These are phyloP conservation scores for Anhinga anhinga DNA, from an alignment of 2,113 vertebrate genomes.

Conservation along the genomic window DNA sequence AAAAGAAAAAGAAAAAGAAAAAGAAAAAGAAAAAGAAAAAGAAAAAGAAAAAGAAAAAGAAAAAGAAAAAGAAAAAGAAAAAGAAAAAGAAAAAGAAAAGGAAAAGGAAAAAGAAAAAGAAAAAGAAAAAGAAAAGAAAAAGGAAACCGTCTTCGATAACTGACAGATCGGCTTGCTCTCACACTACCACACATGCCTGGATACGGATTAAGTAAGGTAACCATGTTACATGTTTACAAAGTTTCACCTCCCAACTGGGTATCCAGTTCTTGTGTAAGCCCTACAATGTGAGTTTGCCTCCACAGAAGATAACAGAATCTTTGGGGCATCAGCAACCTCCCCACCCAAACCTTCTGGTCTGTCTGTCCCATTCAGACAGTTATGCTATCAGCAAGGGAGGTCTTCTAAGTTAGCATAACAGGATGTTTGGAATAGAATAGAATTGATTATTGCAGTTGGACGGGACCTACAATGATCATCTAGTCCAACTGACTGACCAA, in stretches of 20 bases:
- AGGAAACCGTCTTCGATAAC: background rate
- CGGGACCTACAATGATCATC: background rate
- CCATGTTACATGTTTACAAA: background rate
- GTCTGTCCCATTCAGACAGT: background rate
- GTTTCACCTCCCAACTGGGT: background rate
- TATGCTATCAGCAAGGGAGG: background rate
- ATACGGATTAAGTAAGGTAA: background rate
- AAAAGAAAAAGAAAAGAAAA: too few species aligned
- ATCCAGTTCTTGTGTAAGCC: background rate
- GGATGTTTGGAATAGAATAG: background rate
- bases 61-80: background rate
- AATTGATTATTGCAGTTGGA: background rate
- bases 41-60: too few species aligned
- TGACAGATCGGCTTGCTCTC: background rate
- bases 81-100: too few species aligned
- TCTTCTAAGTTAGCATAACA: background rate
- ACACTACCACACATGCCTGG: background rate
- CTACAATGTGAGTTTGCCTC: background rate
- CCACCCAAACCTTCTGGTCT: background rate
- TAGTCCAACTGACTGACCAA: background rate
- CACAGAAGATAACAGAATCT: background rate
- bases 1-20: background rate
- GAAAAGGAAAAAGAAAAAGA: background rate
- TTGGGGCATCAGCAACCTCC: background rate
- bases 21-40: too few species aligned